Percentiles rank a stretch among this genome's conserved stretches.
These are phyloP conservation scores for Channa argus DNA, from an alignment of 2,113 vertebrate species.

Conservation along the genomic window DNA sequence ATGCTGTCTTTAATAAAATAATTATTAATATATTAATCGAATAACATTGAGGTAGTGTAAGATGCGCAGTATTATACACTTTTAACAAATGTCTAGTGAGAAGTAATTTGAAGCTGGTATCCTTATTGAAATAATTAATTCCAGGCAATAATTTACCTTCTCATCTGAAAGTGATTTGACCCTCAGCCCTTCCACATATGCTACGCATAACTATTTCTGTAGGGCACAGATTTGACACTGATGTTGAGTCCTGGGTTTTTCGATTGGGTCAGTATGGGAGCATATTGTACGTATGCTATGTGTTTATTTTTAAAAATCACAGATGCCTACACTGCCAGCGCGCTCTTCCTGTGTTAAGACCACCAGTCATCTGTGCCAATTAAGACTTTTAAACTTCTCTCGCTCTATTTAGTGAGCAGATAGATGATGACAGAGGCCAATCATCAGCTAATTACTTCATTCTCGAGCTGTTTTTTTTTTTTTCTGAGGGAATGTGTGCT, in stretches of 20 bases:
- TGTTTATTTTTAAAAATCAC: conserved; percentile 78
- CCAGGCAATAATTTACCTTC: conserved; percentile 34
- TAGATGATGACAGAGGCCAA: conserved; percentile 70
- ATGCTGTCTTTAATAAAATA: too few species aligned
- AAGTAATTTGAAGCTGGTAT: conserved; percentile 2
- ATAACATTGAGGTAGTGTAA: background rate
- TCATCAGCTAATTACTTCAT: conserved; percentile 70
- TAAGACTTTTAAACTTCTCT: conserved; percentile 73
- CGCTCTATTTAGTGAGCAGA: conserved; percentile 54
- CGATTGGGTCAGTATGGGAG: conserved; percentile 65
- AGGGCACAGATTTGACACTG: conserved; percentile 65
- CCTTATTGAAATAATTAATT: conserved; percentile 27
- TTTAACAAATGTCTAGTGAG: conserved; percentile 4
- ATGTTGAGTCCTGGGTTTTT: conserved; percentile 53
- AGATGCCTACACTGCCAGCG: conserved; percentile 70
- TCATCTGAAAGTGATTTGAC: conserved; percentile 53
- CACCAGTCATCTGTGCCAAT: conserved; percentile 74
- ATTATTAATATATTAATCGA: background rate
- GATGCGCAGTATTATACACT: background rate
- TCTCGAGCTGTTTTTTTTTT: conserved; percentile 36
- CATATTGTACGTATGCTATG: conserved; percentile 74
- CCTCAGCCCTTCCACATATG: conserved; percentile 63
- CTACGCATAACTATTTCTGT: conserved; percentile 58
- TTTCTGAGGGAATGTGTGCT: conserved; percentile 55
- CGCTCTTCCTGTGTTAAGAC: conserved; percentile 66